These are phyloP conservation scores for Canis aureus DNA, from an alignment of 2,113 vertebrate genomes.

Conservation along the genomic window DNA sequence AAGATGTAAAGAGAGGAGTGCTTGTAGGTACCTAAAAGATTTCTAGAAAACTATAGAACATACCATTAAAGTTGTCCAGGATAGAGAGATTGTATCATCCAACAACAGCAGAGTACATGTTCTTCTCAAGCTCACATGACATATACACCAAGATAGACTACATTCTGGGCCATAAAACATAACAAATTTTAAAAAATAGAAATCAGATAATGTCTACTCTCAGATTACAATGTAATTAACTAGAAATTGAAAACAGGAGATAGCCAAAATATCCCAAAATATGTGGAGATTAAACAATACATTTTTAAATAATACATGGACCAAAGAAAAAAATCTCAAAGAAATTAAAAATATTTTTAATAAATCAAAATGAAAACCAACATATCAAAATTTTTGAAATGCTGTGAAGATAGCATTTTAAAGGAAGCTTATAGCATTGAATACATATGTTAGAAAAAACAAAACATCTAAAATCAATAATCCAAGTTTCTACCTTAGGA, in stretches of 20 bases:
- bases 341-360: conserved; percentile 9
- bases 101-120: neutral
- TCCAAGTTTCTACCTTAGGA: neutral
- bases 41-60: neutral
- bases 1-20: neutral
- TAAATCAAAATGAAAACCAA: neutral
- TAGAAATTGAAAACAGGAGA: neutral
- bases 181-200: neutral
- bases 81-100: neutral
- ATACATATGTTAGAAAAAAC: neutral
- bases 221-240: neutral
- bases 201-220: neutral
- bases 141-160: neutral
- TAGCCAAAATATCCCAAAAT: neutral
- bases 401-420: neutral
- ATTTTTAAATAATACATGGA: neutral
- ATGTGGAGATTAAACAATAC: neutral
- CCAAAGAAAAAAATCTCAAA: neutral
- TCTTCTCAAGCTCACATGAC: neutral
- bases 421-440: neutral
- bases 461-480: neutral
- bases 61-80: neutral
- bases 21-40: neutral
- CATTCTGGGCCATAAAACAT: neutral
- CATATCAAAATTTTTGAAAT: neutral